Evolutionary conservation across 1,140 invertebrate species (phyloP).

Genomic region (Nasonia giraulti): DNA sequence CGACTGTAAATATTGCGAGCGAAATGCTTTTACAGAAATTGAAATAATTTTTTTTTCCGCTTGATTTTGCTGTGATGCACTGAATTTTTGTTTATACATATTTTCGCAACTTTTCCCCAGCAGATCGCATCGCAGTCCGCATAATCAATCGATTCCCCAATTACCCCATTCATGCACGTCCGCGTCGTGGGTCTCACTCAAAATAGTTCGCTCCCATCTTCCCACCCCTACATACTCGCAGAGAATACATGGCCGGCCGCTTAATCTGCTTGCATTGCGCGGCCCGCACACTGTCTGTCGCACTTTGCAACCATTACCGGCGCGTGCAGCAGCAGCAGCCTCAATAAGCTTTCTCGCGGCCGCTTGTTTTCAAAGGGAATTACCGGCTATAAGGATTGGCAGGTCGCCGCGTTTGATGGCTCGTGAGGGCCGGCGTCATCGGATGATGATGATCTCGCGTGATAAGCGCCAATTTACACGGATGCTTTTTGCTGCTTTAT

Average conservation of each 20-base stretch:
- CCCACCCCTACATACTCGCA: too few species aligned
- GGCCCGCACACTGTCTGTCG: background rate
- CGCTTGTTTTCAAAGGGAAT: slow-evolving; percentile 23
- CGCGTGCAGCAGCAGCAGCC: background rate
- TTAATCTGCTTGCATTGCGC: slow-evolving; percentile 38
- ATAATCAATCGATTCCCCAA: background rate
- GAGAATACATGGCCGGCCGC: background rate
- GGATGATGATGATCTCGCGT: background rate
- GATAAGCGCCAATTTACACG: background rate
- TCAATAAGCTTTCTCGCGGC: slow-evolving; percentile 26
- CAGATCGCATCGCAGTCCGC: background rate
- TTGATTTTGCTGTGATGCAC: too few species aligned
- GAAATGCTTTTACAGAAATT: background rate
- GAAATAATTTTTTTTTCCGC: background rate
- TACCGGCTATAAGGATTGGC: slow-evolving; percentile 26
- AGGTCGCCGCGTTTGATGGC: background rate
- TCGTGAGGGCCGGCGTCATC: background rate
- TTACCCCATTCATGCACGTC: background rate
- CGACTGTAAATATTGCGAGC: background rate
- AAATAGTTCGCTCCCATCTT: background rate
- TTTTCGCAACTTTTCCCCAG: background rate
- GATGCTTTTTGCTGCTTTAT: too few species aligned
- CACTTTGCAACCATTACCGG: slow-evolving; percentile 15
- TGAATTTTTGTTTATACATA: too few species aligned
- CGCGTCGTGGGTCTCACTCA: background rate